A percentile compares a stretch with the other conserved stretches of the same genome.
phyloP scores from a whole-genome alignment of 2,888 invertebrate genomes.

The Drosophila emarginata region DNA sequence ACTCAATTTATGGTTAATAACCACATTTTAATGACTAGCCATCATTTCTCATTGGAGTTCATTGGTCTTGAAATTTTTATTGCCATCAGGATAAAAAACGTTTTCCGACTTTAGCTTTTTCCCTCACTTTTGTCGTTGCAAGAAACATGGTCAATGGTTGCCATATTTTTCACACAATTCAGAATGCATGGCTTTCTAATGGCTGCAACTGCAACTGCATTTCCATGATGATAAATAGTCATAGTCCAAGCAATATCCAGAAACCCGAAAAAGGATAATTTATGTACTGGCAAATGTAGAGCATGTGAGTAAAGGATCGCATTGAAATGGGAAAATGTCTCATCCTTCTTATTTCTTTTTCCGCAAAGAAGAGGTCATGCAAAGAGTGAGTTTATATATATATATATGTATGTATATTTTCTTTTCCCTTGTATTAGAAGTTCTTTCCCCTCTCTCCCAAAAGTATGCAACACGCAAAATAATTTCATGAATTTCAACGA shows the following conservation, averaged over 20 bases:
- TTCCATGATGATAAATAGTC: constrained; percentile 47
- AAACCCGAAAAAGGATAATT: constrained; percentile 29
- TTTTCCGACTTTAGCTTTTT: not conserved
- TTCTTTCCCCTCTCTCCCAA: not conserved
- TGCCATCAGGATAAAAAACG: not conserved
- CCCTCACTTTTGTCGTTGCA: not conserved
- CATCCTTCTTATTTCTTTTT: too few species aligned
- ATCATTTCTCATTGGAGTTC: not conserved
- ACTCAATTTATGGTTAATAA: too few species aligned
- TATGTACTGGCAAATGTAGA: constrained; percentile 48
- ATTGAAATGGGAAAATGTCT: too few species aligned
- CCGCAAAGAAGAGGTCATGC: not conserved
- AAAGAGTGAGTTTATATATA: constrained; percentile 13
- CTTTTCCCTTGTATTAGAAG: too few species aligned
- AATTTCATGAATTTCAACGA: constrained; percentile 38
- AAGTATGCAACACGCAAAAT: constrained; percentile 23
- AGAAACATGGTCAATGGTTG: constrained; percentile 42
- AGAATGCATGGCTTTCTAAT: constrained; percentile 41
- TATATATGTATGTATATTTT: too few species aligned
- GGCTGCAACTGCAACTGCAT: constrained; percentile 34
- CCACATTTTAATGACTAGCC: not conserved
- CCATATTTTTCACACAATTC: constrained; percentile 31
- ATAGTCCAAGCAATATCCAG: constrained; percentile 5
- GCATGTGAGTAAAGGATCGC: not conserved
- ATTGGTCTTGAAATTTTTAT: constrained; percentile 19